Evolutionary conservation across 2,797 vertebrate species (phyloP), one percentile per base, ranked within the genome.

Genomic region (Danio aesculapii): DNA sequence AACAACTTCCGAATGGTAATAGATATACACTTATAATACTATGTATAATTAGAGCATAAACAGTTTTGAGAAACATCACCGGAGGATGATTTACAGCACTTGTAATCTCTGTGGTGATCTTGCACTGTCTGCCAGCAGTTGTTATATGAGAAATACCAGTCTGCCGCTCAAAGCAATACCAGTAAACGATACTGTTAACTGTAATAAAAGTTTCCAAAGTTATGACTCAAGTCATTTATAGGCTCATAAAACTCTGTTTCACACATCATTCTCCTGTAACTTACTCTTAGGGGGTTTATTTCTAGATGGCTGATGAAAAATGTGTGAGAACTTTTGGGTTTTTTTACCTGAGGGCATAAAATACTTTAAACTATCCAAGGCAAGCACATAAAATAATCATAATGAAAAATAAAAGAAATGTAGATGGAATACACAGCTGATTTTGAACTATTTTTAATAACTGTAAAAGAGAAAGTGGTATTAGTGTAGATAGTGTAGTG

Each of bases 71-170:
- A 75, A 75, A 50, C 44, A 44, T n/a, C n/a, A 64, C 10, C 8
- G 50, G n/a, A 46, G 8, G 8, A 39, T 58, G 17, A 68, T 39
- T 77, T 58, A 39, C 17, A 47, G 63, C 52, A 58, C 10, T 8
- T 39, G 19, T 77, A 77, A 58, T 39, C 52, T 67, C 9, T 47
- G 52, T 73, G 55, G 63, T 57, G 63, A 68, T 68, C 43, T 66
- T 39, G 64, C n/a, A 3, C 95, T 95, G 87, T 96, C 96, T 0
- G 97, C 95, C 2, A 94, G 93, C 0, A 98, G 93, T 85, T 98
- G 75, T 77, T 49, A 58, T 39, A 59, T 57, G 55, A 59, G 76
- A 78, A 78, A 78, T 78, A 69, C 76, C 64, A 59, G 52, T 59
- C 19, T 77, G 64, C 16, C 19, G 46, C 52, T 59, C 43, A 59